Conservation (phyloP, 2,113 vertebrate genomes). For the Ursus arctos region DNA sequence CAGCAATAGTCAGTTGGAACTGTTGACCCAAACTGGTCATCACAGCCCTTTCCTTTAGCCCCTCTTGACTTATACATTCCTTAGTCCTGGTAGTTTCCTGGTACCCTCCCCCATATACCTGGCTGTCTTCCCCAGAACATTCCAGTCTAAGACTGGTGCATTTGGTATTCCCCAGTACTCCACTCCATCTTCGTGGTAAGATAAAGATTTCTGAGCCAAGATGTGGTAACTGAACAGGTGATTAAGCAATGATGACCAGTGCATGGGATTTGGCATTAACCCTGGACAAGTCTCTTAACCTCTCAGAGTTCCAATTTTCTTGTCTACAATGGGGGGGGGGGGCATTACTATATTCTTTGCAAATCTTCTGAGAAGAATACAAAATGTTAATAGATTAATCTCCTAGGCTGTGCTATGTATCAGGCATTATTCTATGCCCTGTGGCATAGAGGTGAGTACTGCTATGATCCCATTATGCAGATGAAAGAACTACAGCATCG, state of each 20-base stretch:
- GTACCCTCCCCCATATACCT: neutral
- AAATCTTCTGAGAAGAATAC: slow-evolving; percentile 4
- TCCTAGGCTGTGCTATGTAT: neutral
- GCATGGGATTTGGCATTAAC: neutral
- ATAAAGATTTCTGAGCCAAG: neutral
- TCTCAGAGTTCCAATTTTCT: neutral
- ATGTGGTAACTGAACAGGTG: neutral
- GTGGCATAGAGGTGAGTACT: neutral
- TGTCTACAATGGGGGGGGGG: neutral
- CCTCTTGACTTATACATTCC: neutral
- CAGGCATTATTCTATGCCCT: neutral
- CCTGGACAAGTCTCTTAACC: neutral
- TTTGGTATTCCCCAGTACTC: neutral
- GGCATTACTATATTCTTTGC: neutral
- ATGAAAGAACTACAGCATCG: neutral
- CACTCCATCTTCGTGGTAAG: neutral
- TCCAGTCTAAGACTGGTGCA: neutral
- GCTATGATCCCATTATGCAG: neutral
- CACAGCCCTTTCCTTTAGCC: neutral
- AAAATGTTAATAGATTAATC: neutral
- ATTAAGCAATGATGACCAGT: neutral
- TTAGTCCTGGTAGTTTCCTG: neutral
- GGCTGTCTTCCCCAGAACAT: neutral
- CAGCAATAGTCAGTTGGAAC: neutral
- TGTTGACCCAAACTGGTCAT: neutral